Evolutionary conservation across 1,140 invertebrate genomes (phyloP), one percentile per base, ranked within the genome.

Genomic region (Dryas iulia): DNA sequence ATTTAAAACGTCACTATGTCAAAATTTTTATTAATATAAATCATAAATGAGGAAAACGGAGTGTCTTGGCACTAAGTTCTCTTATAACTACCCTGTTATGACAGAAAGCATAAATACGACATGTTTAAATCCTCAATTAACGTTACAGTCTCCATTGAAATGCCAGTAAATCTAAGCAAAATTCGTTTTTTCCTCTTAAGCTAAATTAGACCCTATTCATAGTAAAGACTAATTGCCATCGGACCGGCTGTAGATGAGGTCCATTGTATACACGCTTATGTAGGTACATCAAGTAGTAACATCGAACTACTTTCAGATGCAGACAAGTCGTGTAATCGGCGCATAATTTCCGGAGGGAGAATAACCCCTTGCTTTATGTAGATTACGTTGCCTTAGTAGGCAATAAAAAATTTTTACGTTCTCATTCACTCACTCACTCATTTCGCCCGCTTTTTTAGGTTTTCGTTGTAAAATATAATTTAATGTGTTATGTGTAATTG

Each of bases 141-240:
- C 14, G 35, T n/a, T 39, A 39, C 35, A 39, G 35, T 39, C n/a
- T n/a, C n/a, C 14, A 14, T 12, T 39, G 18, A 47, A 47, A 21
- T 47, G 39, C 8, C 39, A 6, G 39, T 47, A 18, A 47, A 47
- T 47, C 39, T 18, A 47, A 14, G 18, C 2, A 18, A 47, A 47
- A 39, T 14, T 39, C n/a, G 11, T 35, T 62, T 60, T 69, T 56
- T 66, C 56, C 68, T 47, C 53, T 65, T 54, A 39, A 62, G n/a
- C 66, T 28, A 76, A 74, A 79, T 79, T 79, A 79, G 74, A 61
- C 73, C 61, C 61, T 58, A 74, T 79, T 76, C 74, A 76, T 76
- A 35, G 33, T 28, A n/a, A 21, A 33, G 59, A 61, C 66, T 56
- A 62, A 76, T 76, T 69, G 67, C 68, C 74, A n/a, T 18, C 39